phyloP scores from a whole-genome alignment of 2,888 invertebrate genomes.

The Thera britannica region DNA sequence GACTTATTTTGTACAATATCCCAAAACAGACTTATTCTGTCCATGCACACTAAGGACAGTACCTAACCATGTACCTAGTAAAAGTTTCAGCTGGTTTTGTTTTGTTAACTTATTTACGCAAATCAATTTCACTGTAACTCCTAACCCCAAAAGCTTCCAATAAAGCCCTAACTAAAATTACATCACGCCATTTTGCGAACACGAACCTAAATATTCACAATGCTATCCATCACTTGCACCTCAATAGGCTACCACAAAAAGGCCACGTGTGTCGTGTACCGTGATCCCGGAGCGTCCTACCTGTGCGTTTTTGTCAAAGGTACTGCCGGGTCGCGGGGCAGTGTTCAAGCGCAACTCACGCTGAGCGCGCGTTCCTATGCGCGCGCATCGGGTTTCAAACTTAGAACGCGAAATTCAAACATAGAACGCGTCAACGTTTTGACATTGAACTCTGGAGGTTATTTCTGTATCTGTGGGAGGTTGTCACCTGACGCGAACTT shows the following conservation, averaged over 20 bases:
- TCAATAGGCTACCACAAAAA: slow-evolving; percentile 32
- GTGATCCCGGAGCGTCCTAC: slow-evolving; percentile 49
- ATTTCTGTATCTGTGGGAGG: slow-evolving; percentile 20
- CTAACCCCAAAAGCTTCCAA: background rate
- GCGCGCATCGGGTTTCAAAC: slow-evolving; percentile 28
- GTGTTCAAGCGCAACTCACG: slow-evolving; percentile 69
- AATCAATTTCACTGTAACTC: background rate
- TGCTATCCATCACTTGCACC: slow-evolving; percentile 25
- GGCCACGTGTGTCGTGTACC: slow-evolving; percentile 40
- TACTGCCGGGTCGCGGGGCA: slow-evolving; percentile 60
- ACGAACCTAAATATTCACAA: background rate
- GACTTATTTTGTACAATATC: no score
- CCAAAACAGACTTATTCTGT: no score
- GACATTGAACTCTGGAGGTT: slow-evolving; percentile 29
- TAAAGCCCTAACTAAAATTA: background rate
- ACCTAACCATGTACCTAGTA: no score
- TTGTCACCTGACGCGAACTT: slow-evolving; percentile 25
- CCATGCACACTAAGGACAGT: no score
- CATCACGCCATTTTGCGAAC: slow-evolving; percentile 21
- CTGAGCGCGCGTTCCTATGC: slow-evolving; percentile 60
- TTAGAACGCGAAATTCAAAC: slow-evolving; percentile 27
- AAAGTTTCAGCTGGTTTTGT: background rate
- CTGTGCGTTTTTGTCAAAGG: slow-evolving; percentile 72
- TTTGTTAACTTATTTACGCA: no score
- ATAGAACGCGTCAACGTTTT: slow-evolving; percentile 19